A percentile compares a stretch with the other conserved stretches of the same genome.
phyloP scores from a whole-genome alignment of 2,113 vertebrate genomes.

The Gobio gobio region DNA sequence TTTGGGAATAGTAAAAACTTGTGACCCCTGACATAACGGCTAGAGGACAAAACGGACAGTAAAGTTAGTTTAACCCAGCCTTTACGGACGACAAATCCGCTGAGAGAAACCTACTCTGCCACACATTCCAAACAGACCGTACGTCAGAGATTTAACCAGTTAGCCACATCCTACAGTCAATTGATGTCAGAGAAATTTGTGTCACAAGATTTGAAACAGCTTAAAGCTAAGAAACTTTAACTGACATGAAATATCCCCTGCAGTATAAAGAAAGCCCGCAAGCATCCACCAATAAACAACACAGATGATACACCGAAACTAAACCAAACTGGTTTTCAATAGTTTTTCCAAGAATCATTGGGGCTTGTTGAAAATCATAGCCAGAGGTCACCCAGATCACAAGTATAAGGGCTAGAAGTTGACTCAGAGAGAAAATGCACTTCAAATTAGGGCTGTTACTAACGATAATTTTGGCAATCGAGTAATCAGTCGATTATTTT shows the following conservation, averaged over 20 bases:
- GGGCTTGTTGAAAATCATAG: not conserved
- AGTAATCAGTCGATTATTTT: no score
- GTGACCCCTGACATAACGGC: not conserved
- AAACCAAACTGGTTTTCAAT: not conserved
- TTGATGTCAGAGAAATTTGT: not conserved
- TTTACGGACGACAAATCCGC: not conserved
- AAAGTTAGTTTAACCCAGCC: not conserved
- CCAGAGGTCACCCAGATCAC: not conserved
- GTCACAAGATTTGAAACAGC: not conserved
- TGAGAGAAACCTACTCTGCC: not conserved
- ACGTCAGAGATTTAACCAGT: not conserved
- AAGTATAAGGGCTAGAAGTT: no score
- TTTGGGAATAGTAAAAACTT: not conserved
- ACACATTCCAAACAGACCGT: not conserved
- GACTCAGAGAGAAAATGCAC: not conserved
- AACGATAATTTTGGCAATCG: no score
- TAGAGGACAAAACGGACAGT: not conserved
- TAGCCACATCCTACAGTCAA: not conserved
- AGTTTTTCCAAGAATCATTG: not conserved
- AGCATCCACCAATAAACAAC: not conserved
- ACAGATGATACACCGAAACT: not conserved
- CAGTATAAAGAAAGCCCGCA: not conserved
- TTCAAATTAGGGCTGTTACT: not conserved
- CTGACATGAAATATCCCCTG: not conserved
- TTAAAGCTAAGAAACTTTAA: not conserved